A percentile compares a stretch with the other conserved stretches of the same genome.
These are phyloP conservation scores for Orientallactaga sibirica DNA, from an alignment of 2,797 vertebrate genomes.

Conservation along the genomic window DNA sequence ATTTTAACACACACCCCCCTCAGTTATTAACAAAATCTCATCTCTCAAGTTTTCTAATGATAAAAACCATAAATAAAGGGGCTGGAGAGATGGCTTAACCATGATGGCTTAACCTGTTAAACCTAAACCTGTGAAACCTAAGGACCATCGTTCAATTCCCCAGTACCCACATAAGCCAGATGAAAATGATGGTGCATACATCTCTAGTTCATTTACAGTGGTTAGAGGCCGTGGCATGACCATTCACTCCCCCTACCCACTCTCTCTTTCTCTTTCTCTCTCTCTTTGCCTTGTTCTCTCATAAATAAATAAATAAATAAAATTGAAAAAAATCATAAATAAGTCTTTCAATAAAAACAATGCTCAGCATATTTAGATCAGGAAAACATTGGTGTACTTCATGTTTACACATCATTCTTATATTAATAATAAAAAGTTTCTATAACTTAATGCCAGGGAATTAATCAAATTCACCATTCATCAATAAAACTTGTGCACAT, in stretches of 20 bases:
- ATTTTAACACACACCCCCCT: neutral
- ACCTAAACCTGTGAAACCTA: no score
- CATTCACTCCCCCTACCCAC: no score
- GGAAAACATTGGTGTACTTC: neutral
- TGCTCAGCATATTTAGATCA: neutral
- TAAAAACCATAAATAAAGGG: neutral
- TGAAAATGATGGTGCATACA: no score
- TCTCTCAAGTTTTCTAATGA: neutral
- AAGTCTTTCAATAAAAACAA: neutral
- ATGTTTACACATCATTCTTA: neutral
- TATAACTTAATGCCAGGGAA: neutral
- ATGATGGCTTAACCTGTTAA: no score
- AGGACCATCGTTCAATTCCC: no score
- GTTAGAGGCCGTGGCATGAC: no score
- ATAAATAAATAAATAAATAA: no score
- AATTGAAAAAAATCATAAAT: neutral
- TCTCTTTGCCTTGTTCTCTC: no score
- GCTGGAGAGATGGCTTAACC: no score
- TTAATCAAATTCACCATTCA: neutral
- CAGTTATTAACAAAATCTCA: slow-evolving; percentile 8
- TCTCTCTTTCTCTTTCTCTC: no score
- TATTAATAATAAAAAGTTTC: neutral
- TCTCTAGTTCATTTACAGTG: no score
- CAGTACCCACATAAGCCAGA: no score
- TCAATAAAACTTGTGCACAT: neutral